phyloP scores from a whole-genome alignment of 2,888 invertebrate species.

The Steinernema hermaphroditum region DNA sequence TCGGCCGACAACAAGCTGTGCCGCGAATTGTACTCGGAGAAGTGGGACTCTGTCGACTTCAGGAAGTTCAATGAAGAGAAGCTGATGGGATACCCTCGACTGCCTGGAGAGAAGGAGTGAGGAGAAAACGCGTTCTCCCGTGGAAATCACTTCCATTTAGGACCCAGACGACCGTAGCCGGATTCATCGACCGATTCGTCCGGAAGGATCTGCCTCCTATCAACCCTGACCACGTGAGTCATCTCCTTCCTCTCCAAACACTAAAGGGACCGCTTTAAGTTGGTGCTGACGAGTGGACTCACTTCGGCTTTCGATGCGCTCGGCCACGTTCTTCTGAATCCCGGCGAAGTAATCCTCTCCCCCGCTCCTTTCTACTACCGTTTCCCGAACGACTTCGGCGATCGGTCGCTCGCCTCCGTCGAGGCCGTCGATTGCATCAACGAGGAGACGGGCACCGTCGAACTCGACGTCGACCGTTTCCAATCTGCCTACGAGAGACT shows the following conservation, averaged over 20 bases:
- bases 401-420: constrained; percentile 31
- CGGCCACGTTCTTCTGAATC: constrained; percentile 46
- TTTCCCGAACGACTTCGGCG: constrained; percentile 51
- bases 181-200: constrained; percentile 46
- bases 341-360: constrained; percentile 43
- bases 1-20: constrained; percentile 46
- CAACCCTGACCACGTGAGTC: constrained; percentile 37
- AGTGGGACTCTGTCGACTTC: constrained; percentile 48
- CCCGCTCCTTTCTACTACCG: constrained; percentile 49
- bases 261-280: constrained; percentile 32
- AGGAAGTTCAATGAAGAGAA: constrained; percentile 41
- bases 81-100: constrained; percentile 45
- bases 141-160: background rate
- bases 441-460: constrained; percentile 22
- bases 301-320: constrained; percentile 47
- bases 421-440: constrained; percentile 30
- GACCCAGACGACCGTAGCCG: constrained; percentile 41
- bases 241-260: background rate
- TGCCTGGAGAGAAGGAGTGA: constrained; percentile 38
- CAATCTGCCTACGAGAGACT: constrained; percentile 39
- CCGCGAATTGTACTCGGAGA: constrained; percentile 43
- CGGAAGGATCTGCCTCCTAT: constrained; percentile 36
- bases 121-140: too few relatives aligned
- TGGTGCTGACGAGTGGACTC: constrained; percentile 45
- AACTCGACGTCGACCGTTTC: constrained; percentile 44